Conservation (phyloP, 2,888 invertebrate species). For the Caenorhabditis drosophilae region DNA sequence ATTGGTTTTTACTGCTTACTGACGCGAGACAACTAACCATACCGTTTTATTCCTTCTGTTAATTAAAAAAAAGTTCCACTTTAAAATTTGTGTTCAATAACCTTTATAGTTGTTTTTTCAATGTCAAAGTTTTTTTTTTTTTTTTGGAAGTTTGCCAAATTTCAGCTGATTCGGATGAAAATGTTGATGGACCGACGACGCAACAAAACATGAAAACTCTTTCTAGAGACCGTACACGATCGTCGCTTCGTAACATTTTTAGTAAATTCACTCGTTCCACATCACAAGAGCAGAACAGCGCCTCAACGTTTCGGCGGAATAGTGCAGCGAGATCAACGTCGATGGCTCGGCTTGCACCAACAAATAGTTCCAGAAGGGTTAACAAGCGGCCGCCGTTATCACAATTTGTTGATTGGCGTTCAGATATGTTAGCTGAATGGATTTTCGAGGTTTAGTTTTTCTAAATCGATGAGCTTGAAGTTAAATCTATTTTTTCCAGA, state of each 20-base stretch:
- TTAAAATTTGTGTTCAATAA: no score
- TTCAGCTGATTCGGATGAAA: constrained; percentile 69
- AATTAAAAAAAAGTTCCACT: no score
- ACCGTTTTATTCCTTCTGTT: no score
- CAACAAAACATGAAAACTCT: constrained; percentile 46
- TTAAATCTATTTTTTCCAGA: no score
- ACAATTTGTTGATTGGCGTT: constrained; percentile 67
- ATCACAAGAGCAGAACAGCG: constrained; percentile 59
- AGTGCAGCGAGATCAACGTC: constrained; percentile 53
- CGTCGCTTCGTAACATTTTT: constrained; percentile 66
- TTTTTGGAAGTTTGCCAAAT: no score
- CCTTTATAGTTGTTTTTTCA: no score
- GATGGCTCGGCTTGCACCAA: constrained; percentile 52
- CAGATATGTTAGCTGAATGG: constrained; percentile 59
- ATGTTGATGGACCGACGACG: constrained; percentile 52
- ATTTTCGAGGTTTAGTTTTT: constrained; percentile 46
- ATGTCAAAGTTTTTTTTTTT: no score
- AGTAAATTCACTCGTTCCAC: constrained; percentile 61
- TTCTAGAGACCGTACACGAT: constrained; percentile 63
- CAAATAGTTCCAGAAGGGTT: constrained; percentile 50
- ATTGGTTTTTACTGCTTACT: not conserved
- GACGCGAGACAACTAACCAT: no score
- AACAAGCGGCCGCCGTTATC: constrained; percentile 62
- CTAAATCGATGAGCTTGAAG: no score
- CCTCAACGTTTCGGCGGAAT: constrained; percentile 47